Evolutionary conservation across 2,113 vertebrate species (phyloP).

Genomic region (Eptatretus burgeri): DNA sequence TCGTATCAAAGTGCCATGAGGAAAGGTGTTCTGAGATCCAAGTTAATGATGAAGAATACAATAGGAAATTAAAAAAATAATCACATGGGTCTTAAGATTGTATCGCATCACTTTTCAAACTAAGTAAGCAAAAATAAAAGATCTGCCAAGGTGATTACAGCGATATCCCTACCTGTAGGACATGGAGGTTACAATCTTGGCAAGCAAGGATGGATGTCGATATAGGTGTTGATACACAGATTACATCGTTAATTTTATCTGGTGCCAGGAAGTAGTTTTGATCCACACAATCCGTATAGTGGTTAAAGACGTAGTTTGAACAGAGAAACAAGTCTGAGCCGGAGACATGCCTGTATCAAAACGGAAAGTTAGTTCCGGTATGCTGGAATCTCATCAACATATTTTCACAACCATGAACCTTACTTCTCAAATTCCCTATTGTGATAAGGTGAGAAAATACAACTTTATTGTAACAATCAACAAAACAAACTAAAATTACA

Average conservation of each 20-base stretch:
- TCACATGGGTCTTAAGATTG: background rate
- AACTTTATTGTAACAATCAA: no score
- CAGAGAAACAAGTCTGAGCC: slow-evolving; percentile 75
- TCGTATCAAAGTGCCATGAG: no score
- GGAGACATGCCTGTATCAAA: slow-evolving; percentile 29
- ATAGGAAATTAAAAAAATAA: background rate
- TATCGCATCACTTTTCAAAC: no score
- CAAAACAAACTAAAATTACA: no score
- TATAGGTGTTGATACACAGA: slow-evolving; percentile 31
- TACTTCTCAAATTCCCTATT: no score
- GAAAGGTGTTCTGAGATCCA: no score
- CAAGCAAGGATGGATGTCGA: slow-evolving; percentile 41
- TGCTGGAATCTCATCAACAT: no score
- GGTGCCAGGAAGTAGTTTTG: slow-evolving; percentile 74
- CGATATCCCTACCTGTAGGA: slow-evolving; percentile 34
- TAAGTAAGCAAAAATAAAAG: background rate
- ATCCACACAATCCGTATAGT: slow-evolving; percentile 92
- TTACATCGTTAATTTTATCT: slow-evolving; percentile 90
- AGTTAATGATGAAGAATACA: no score
- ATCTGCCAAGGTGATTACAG: background rate
- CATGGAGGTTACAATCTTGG: slow-evolving; percentile 61
- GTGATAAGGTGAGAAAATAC: no score
- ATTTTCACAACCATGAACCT: no score
- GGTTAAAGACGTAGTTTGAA: slow-evolving; percentile 85
- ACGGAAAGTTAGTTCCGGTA: background rate